A percentile compares a stretch with the other conserved stretches of the same genome.
Conservation (phyloP, 1,140 invertebrate genomes). For the Acromyrmex echinatior region DNA sequence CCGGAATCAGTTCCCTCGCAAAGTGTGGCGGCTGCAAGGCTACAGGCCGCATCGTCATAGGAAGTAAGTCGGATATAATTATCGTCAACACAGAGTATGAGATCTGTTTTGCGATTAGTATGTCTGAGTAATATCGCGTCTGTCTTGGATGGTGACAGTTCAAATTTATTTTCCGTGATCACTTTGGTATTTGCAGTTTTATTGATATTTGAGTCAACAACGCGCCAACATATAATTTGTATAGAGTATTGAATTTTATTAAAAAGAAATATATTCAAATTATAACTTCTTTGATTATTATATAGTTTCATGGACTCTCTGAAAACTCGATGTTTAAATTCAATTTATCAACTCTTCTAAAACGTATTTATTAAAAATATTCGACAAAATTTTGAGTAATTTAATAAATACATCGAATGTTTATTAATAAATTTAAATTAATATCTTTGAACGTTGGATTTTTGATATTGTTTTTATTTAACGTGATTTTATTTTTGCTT, state of each 20-base stretch:
- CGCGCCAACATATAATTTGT: not conserved
- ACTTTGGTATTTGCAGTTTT: slow-evolving; percentile 19
- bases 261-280: slow-evolving; percentile 8
- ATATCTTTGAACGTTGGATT: not conserved
- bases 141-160: slow-evolving; percentile 81
- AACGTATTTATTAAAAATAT: slow-evolving; percentile 10
- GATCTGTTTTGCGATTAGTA: slow-evolving; percentile 73
- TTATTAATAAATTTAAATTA: slow-evolving; percentile 7
- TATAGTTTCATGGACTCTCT: not conserved
- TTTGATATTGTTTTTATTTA: slow-evolving; percentile 46
- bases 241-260: slow-evolving; percentile 4
- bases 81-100: slow-evolving; percentile 78
- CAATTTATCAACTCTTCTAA: slow-evolving; percentile 13
- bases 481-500: slow-evolving; percentile 63
- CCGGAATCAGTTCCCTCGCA: slow-evolving; percentile 85
- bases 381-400: slow-evolving; percentile 16
- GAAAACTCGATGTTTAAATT: slow-evolving; percentile 12
- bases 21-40: slow-evolving; percentile 85
- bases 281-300: slow-evolving; percentile 5
- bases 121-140: slow-evolving; percentile 74
- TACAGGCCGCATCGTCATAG: slow-evolving; percentile 85
- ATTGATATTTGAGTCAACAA: slow-evolving; percentile 26
- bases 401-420: slow-evolving; percentile 31
- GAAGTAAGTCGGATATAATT: slow-evolving; percentile 84
- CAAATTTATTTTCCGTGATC: slow-evolving; percentile 65